A percentile compares a stretch with the other conserved stretches of the same genome.
Evolutionary conservation across 2,888 invertebrate species (phyloP).

Genomic region (Melanostoma mellinum): DNA sequence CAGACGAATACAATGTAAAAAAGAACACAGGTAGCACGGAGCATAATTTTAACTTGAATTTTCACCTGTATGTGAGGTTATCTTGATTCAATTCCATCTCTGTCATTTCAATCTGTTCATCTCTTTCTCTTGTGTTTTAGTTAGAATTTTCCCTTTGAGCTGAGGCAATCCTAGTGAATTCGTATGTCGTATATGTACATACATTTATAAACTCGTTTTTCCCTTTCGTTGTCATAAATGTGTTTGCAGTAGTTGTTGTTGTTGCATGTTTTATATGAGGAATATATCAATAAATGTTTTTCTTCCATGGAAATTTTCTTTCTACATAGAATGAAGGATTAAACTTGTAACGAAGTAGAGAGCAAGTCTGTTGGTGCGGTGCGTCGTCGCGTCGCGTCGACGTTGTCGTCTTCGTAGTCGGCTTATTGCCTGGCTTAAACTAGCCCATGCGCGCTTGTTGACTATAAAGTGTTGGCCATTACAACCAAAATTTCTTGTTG

Average conservation of each 20-base stretch:
- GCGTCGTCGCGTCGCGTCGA: too few relatives aligned
- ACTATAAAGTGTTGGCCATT: slow-evolving; percentile 27
- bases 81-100: slow-evolving; percentile 64
- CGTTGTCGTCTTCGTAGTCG: neutral
- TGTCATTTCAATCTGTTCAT: slow-evolving; percentile 40
- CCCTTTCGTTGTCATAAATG: slow-evolving; percentile 71
- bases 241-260: slow-evolving; percentile 34
- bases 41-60: slow-evolving; percentile 70
- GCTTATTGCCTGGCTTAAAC: slow-evolving; percentile 5
- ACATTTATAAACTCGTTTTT: slow-evolving; percentile 64
- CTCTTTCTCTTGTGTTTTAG: slow-evolving; percentile 55
- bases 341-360: neutral
- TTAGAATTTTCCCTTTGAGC: slow-evolving; percentile 46
- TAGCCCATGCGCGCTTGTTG: slow-evolving; percentile 4
- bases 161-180: slow-evolving; percentile 29
- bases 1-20: slow-evolving; percentile 10
- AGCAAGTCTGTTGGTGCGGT: neutral
- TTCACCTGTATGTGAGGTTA: slow-evolving; percentile 71
- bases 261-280: neutral
- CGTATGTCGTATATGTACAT: slow-evolving; percentile 5
- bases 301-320: slow-evolving; percentile 4
- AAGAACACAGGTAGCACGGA: slow-evolving; percentile 70
- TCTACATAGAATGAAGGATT: slow-evolving; percentile 6
- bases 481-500: slow-evolving; percentile 36
- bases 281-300: slow-evolving; percentile 46